A percentile compares a stretch with the other conserved stretches of the same genome.
Evolutionary conservation across 2,888 invertebrate genomes (phyloP).

Genomic region (Melanotus villosus): DNA sequence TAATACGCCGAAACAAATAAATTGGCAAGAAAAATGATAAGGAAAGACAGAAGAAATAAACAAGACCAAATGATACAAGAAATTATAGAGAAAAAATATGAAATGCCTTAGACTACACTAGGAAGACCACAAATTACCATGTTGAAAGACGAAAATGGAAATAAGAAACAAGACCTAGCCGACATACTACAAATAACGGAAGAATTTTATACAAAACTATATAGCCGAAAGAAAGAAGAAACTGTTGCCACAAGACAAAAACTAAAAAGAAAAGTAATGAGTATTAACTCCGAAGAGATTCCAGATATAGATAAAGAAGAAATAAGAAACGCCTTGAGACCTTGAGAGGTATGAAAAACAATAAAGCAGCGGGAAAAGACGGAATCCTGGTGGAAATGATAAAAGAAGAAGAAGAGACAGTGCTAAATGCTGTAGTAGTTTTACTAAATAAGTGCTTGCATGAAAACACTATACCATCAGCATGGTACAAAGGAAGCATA

Average conservation of each 20-base stretch:
- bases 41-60: background rate
- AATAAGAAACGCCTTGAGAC: too few species aligned
- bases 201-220: background rate
- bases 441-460: constrained; percentile 2
- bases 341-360: background rate
- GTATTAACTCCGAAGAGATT: background rate
- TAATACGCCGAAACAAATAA: background rate
- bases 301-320: too few species aligned
- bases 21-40: background rate
- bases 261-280: background rate
- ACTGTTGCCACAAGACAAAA: background rate
- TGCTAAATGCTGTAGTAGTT: background rate
- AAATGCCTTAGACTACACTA: background rate
- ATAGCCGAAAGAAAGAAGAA: background rate
- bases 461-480: background rate
- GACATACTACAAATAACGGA: background rate
- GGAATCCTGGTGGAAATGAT: background rate
- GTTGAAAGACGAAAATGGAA: constrained; percentile 1
- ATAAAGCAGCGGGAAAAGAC: background rate
- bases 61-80: background rate
- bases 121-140: background rate
- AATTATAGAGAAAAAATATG: background rate
- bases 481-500: background rate
- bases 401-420: background rate
- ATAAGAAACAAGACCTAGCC: background rate